A percentile compares a stretch with the other conserved stretches of the same genome.
phyloP scores from a whole-genome alignment of 2,113 vertebrate genomes.

The Pygoscelis antarcticus region DNA sequence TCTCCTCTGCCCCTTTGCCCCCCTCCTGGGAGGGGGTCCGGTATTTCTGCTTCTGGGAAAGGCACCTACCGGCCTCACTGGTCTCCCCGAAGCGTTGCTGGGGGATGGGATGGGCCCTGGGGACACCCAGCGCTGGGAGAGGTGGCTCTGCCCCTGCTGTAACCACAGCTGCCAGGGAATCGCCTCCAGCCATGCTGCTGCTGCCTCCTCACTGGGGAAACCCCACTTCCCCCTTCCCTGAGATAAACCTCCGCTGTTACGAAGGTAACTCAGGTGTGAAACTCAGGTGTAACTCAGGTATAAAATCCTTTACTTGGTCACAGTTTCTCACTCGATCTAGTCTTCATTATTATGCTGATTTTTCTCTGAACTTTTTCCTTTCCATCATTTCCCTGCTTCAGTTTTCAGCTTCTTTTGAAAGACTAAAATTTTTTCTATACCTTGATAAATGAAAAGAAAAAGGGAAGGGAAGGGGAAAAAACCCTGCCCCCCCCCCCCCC shows the following conservation, averaged over 20 bases:
- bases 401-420: background rate
- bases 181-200: background rate
- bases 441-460: background rate
- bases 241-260: background rate
- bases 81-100: background rate
- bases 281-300: background rate
- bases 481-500: rapidly evolving
- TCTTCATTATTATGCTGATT: background rate
- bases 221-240: background rate
- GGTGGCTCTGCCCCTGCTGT: background rate
- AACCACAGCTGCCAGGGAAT: background rate
- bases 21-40: background rate
- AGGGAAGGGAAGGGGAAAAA: background rate
- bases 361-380: background rate
- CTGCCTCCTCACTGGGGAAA: background rate
- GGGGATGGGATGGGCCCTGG: background rate
- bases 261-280: background rate
- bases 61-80: background rate
- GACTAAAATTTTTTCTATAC: background rate
- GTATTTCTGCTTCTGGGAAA: background rate
- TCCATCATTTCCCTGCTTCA: background rate
- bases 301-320: background rate
- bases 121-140: background rate
- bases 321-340: background rate
- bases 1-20: background rate